Base-by-base conservation (phyloP, 2,888 invertebrate genomes). In the Hirtodrosophila trivittata region DNA sequence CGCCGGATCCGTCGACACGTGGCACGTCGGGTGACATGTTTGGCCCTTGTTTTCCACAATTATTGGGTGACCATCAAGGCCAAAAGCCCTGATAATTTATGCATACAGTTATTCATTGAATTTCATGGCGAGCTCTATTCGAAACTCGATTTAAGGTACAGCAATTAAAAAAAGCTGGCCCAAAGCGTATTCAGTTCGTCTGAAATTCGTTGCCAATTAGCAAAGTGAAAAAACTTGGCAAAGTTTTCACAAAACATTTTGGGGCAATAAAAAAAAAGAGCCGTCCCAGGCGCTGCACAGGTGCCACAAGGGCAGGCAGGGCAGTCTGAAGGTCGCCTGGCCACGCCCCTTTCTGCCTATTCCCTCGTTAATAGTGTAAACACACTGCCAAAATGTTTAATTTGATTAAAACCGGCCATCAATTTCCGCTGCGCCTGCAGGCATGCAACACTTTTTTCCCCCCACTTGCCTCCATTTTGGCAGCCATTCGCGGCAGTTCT, bases 321-420 rank as follows among this genome's bases (percentile, higher is more conserved):
- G 12, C 46, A 35, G 33, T 21, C 26, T 30, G 18, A 14, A 39
- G 60, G 50, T 21, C 9, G 14, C 18, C 25, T 18, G 25, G 6
- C 16, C 38, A 26, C 16, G 10, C 10, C 13, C 13, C 10, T 26
- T 13, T 13, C 9, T 13, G 7, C 8, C n/a, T 28, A 21, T 9
- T 35, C n/a, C 30, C 30, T 28, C 18, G 54, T 55, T 28, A 42
- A 57, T 7, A 26, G 25, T 14, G 28, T 42, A 47, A 45, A 38
- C 52, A 47, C 28, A 37, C 28, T 71, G 72, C 57, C 75, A 58
- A 60, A 38, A 28, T 46, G 68, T 73, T 73, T 67, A 66, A 77
- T 74, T 74, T 84, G 65, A 81, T 86, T 74, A 67, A 81, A 66
- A 50, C 42, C 45, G 49, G 16, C 54, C 67, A 71, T 83, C 68